Base-by-base conservation (phyloP, 2,888 invertebrate genomes). In the Chrysolina americana region DNA sequence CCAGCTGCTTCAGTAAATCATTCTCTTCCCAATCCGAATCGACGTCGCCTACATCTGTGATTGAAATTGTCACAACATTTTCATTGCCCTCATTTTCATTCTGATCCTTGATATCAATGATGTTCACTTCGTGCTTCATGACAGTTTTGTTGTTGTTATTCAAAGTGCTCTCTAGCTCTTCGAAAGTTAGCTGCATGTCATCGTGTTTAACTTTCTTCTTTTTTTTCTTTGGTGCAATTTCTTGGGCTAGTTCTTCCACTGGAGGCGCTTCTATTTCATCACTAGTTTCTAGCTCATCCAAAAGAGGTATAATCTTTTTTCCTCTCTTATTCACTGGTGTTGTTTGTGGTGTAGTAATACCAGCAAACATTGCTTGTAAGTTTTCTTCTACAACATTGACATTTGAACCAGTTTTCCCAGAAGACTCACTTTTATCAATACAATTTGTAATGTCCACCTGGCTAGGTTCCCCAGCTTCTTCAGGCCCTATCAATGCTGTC, bases 11-110 rank as follows among this genome's bases (percentile, higher is more conserved):
- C 36, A 77, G 75, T 9, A 81, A 65, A 59, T 79, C 78, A 73
- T 77, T 76, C 65, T 77, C 79, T 68, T 79, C 78, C 73, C 77
- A 74, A 71, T 80, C 78, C 23, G 78, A 77, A 71, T 78, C 78
- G 41, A 65, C 66, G 63, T 73, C 73, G 28, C 71, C 74, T 19
- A 73, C 64, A 75, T 78, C 72, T 50, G 68, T 71, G 48, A 74
- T 66, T 36, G 76, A 76, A 59, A 76, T 75, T 41, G 73, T 73
- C 6, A 75, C 76, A 68, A 76, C 75, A 65, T 76, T 72, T 63
- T 74, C 75, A 74, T 66, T 70, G 41, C 71, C 73, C 48, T 74
- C 74, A 53, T 76, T 71, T 15, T 62, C 63, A 41, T 71, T 66
- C 48, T 74, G 71, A 41, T 48, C 66, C 11, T 78, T 74, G 36